Conservation (phyloP, 2,888 invertebrate species). For the Beris morrisii region DNA sequence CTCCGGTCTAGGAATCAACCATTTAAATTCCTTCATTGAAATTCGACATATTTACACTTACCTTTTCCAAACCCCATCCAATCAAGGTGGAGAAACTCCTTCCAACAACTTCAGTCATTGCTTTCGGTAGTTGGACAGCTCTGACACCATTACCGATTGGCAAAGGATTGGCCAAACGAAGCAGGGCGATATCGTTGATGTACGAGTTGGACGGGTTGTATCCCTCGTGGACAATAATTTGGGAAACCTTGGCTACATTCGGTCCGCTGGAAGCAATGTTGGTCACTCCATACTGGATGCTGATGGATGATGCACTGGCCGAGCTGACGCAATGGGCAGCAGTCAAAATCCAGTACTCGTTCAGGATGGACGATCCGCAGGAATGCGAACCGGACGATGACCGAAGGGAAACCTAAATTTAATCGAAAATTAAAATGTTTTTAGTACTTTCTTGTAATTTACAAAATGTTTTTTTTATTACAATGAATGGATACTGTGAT, state of each 20-base stretch:
- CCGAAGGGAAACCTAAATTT: conserved; percentile 39
- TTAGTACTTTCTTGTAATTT: too few relatives aligned
- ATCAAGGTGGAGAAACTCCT: conserved; percentile 43
- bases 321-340: conserved; percentile 49
- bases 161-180: conserved; percentile 48
- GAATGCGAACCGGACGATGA: conserved; percentile 44
- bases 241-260: conserved; percentile 45
- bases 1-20: conserved; percentile 47
- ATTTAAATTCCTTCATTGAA: background rate
- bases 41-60: conserved; percentile 34
- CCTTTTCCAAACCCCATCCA: conserved; percentile 51
- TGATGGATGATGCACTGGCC: conserved; percentile 33
- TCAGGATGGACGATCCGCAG: conserved; percentile 48
- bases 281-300: conserved; percentile 47
- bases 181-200: conserved; percentile 56
- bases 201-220: conserved; percentile 45
- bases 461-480: background rate
- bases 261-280: conserved; percentile 41
- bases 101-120: conserved; percentile 39
- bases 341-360: conserved; percentile 45
- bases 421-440: background rate
- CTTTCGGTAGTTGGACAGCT: conserved; percentile 47
- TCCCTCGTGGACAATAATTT: conserved; percentile 49
- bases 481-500: conserved; percentile 47
- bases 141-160: conserved; percentile 43